Evolutionary conservation across 2,113 vertebrate genomes (phyloP).

Genomic region (Egretta garzetta): DNA sequence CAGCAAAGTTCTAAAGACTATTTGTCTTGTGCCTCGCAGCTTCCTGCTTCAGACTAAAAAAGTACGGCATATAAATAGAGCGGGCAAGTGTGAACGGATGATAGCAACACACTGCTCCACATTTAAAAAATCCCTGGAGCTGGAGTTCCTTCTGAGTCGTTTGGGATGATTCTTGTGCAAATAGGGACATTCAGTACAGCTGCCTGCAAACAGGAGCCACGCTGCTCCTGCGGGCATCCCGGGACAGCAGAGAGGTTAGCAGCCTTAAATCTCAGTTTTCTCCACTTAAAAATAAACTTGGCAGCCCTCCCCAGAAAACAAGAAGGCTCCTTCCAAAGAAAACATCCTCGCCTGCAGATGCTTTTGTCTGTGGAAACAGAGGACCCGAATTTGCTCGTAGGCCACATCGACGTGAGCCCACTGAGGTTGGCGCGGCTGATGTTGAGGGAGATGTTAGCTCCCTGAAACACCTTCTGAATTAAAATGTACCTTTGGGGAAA

Average conservation of each 20-base stretch:
- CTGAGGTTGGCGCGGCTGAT: not conserved
- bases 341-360: not conserved
- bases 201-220: not conserved
- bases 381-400: not conserved
- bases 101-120: not conserved
- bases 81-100: not conserved
- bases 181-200: fast-evolving
- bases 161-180: not conserved
- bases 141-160: not conserved
- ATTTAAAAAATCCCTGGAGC: not conserved
- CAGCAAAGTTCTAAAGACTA: not conserved
- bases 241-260: not conserved
- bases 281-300: conserved; percentile 8
- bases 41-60: not conserved
- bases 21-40: not conserved
- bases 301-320: not conserved
- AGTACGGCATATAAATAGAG: conserved; percentile 3
- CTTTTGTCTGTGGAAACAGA: not conserved
- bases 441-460: not conserved
- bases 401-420: fast-evolving
- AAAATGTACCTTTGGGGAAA: not conserved
- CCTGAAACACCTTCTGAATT: not conserved
- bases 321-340: not conserved
- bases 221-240: not conserved
- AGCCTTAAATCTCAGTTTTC: not conserved